These are phyloP conservation scores for Apeira syringaria DNA, from an alignment of 2,888 invertebrate species.

Conservation along the genomic window DNA sequence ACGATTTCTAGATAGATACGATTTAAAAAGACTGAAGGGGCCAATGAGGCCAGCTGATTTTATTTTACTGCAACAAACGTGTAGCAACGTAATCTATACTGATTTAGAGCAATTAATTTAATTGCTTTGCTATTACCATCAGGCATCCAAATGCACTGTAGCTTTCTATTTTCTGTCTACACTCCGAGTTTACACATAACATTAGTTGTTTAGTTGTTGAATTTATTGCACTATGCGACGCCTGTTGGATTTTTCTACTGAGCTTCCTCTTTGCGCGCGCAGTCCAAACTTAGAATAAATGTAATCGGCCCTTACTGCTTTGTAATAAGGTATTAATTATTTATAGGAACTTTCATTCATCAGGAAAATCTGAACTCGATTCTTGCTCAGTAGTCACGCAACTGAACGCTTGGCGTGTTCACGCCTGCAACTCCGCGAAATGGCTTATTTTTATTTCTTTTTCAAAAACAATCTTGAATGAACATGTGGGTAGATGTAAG, in stretches of 20 bases:
- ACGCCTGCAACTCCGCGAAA: slow-evolving; percentile 49
- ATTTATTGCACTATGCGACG: no score
- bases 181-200: no score
- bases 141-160: no score
- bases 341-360: slow-evolving; percentile 55
- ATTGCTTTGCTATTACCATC: no score
- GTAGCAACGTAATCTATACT: no score
- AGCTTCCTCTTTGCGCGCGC: slow-evolving; percentile 48
- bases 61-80: no score
- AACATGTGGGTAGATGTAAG: slow-evolving; percentile 85
- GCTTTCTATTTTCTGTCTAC: no score
- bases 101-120: no score
- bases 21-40: no score
- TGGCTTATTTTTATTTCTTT: slow-evolving; percentile 46
- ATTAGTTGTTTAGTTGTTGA: no score
- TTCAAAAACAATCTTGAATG: slow-evolving; percentile 41
- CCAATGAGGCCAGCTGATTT: no score
- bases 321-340: slow-evolving; percentile 28
- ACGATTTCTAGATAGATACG: no score
- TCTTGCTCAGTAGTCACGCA: slow-evolving; percentile 67
- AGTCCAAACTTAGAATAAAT: slow-evolving; percentile 18
- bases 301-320: slow-evolving; percentile 31
- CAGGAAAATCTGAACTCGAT: slow-evolving; percentile 36
- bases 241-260: background rate
- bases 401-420: slow-evolving; percentile 52